These are phyloP conservation scores for Pseudocheirus occidentalis DNA, from an alignment of 2,797 vertebrate genomes.

Conservation along the genomic window DNA sequence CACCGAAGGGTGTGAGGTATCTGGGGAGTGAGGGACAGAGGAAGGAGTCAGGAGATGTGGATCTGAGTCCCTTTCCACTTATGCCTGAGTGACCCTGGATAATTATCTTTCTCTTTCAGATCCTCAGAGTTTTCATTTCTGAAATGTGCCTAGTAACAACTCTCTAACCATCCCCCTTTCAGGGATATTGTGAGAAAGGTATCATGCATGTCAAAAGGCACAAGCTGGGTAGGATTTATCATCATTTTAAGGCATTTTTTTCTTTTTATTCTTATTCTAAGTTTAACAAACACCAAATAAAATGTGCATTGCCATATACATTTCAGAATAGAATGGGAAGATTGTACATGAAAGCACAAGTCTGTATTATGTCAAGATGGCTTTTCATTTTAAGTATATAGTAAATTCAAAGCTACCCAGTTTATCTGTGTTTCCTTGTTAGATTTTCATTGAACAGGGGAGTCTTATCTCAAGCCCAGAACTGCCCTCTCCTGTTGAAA, in stretches of 20 bases:
- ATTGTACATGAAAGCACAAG: background rate
- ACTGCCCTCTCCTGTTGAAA: background rate
- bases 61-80: background rate
- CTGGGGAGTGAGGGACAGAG: background rate
- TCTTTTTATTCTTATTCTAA: background rate
- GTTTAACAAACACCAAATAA: background rate
- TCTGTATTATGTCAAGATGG: background rate
- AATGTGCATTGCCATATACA: background rate
- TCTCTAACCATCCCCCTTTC: background rate
- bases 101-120: background rate
- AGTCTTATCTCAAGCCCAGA: background rate
- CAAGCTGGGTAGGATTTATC: background rate
- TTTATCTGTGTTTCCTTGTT: background rate
- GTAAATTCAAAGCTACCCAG: background rate
- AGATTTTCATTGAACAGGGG: background rate
- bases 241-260: background rate
- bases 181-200: background rate
- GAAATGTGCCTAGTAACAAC: background rate
- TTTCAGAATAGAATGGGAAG: background rate
- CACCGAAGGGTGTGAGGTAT: background rate
- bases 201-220: background rate
- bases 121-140: background rate
- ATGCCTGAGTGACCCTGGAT: background rate
- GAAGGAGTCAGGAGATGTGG: background rate
- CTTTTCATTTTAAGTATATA: background rate